Evolutionary conservation across 2,888 invertebrate species (phyloP).

Genomic region (Sialis fuliginosa): DNA sequence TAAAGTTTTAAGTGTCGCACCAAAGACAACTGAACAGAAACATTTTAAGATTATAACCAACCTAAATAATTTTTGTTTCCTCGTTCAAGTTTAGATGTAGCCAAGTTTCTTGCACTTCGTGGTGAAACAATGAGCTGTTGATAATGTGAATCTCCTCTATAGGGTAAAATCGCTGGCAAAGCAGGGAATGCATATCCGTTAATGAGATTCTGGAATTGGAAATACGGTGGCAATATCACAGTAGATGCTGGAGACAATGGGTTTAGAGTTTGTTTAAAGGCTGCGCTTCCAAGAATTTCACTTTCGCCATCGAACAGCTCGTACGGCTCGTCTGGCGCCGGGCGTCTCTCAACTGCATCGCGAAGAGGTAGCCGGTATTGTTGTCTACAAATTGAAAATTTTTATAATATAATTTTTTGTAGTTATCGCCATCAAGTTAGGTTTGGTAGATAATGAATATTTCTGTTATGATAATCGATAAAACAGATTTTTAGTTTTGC

Average conservation of each 20-base stretch:
- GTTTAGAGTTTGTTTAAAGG: neutral
- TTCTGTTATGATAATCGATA: too few relatives aligned
- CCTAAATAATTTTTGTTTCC: neutral
- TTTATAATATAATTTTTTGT: neutral
- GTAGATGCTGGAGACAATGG: neutral
- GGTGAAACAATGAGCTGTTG: conserved; percentile 17
- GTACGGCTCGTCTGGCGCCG: conserved; percentile 23
- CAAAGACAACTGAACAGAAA: neutral
- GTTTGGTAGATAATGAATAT: too few relatives aligned
- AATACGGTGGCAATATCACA: neutral
- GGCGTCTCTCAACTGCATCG: conserved; percentile 50
- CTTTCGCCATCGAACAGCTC: conserved; percentile 6
- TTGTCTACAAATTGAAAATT: conserved; percentile 22
- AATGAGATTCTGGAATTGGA: neutral
- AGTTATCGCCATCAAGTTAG: neutral
- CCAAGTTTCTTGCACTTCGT: neutral
- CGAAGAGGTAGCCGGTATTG: conserved; percentile 40
- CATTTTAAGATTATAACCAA: neutral
- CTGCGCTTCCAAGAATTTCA: neutral
- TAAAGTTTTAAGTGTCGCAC: too few relatives aligned
- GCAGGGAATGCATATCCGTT: neutral
- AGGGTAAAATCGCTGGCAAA: conserved; percentile 14
- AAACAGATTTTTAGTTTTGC: too few relatives aligned
- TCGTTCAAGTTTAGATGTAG: neutral
- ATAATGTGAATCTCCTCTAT: conserved; percentile 16